Conservation (phyloP, 2,797 vertebrate genomes). For the Staurois parvus region DNA sequence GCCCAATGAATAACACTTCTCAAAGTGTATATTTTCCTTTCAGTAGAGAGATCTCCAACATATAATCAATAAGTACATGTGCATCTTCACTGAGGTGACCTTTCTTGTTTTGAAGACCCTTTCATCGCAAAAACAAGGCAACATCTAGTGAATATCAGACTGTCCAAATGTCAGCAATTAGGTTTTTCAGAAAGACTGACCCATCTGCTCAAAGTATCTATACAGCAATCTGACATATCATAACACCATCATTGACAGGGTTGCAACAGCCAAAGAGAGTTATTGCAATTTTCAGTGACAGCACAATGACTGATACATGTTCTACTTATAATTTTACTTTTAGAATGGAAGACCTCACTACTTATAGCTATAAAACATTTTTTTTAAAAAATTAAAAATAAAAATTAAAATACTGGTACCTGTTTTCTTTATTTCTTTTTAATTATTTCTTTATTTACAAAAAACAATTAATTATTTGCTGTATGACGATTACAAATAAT, state of each 20-base stretch:
- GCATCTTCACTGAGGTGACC: not conserved
- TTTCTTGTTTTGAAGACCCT: not conserved
- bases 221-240: not conserved
- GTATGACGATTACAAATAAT: too few species aligned
- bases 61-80: slow-evolving; percentile 5
- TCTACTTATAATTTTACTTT: not conserved
- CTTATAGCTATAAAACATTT: not conserved
- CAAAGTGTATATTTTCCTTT: not conserved
- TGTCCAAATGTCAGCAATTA: slow-evolving; percentile 31
- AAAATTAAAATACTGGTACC: not conserved
- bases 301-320: not conserved
- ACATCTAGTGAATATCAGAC: not conserved
- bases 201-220: not conserved
- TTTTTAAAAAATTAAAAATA: not conserved
- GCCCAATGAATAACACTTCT: not conserved
- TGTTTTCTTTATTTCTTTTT: too few species aligned
- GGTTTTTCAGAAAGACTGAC: not conserved
- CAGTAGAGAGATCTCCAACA: not conserved
- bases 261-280: not conserved
- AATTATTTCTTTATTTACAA: too few species aligned
- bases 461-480: too few species aligned
- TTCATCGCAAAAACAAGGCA: not conserved
- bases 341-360: not conserved
- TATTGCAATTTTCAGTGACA: not conserved
- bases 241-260: not conserved